Percentiles rank a stretch among this genome's conserved stretches.
These are phyloP conservation scores for Pomacea canaliculata DNA, from an alignment of 2,888 invertebrate species.

Conservation along the genomic window DNA sequence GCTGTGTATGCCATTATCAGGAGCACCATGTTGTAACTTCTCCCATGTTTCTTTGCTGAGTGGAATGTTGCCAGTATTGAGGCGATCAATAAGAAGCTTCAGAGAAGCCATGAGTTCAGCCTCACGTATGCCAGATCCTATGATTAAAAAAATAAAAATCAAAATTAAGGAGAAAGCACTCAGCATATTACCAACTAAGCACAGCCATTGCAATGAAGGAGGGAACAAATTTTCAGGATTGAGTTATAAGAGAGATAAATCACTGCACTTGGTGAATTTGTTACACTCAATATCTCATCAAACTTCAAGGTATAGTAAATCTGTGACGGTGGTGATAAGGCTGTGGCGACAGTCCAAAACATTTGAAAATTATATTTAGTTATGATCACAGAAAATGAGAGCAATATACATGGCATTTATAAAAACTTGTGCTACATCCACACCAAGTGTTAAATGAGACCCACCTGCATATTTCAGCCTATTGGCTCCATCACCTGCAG, in stretches of 20 bases:
- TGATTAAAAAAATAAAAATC: too few relatives aligned
- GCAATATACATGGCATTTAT: too few relatives aligned
- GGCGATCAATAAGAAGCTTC: conserved; percentile 56
- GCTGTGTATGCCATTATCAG: conserved; percentile 24
- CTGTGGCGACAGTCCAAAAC: too few relatives aligned
- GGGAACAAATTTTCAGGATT: background rate
- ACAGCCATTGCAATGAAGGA: background rate
- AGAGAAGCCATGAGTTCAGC: conserved; percentile 63
- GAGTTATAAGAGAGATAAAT: background rate
- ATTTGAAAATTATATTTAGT: too few relatives aligned
- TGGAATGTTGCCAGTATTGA: conserved; percentile 64
- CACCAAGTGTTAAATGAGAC: too few relatives aligned
- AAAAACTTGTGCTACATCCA: too few relatives aligned
- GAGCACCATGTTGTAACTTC: conserved; percentile 43
- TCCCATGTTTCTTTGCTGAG: conserved; percentile 55
- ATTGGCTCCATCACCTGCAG: conserved; percentile 37
- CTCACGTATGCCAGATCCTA: conserved; percentile 43
- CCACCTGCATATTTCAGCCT: conserved; percentile 49
- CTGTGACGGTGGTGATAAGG: too few relatives aligned
- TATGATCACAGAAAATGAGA: too few relatives aligned
- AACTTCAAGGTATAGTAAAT: too few relatives aligned
- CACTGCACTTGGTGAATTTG: too few relatives aligned
- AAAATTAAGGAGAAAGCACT: background rate
- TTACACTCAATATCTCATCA: too few relatives aligned
- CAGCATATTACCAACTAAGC: background rate